Evolutionary conservation across 2,888 invertebrate genomes (phyloP), one percentile per base, ranked within the genome.

Genomic region (Epinotia brunnichana): DNA sequence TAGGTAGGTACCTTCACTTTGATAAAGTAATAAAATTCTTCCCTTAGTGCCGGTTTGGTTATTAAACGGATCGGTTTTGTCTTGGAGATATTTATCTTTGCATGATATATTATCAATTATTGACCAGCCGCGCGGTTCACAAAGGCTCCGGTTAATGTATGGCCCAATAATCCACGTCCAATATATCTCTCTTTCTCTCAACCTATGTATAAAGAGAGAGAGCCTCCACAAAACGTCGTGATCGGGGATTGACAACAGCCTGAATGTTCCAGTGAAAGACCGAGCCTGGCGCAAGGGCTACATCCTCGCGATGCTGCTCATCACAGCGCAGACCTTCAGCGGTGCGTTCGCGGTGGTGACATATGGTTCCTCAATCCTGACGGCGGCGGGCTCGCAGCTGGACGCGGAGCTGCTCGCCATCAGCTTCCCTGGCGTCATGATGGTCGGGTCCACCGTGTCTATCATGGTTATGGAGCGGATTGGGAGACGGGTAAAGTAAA

Each of bases 241-340:
- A 24, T 13, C 15, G 2, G 21, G 24, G 5, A 9, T 53, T 17
- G 15, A 44, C 44, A 41, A 19, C n/a, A 51, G 11, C 1, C 11
- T 2, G 24, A 17, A 29, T 48, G 13, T 82, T 83, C 21, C 76
- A 87, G 87, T 86, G 17, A 82, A 81, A 73, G 77, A 84, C 56
- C 81, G 77, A 41, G 77, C 80, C 1, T 87, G 87, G 87, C 79
- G 86, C 2, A 81, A 77, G 35, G 85, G 82, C 0, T 81, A 84
- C 17, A 9, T 80, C 0, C 73, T 82, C 3, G 81, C 84, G 75
- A 61, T 75, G 1, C 19, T 78, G 2, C 57, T 82, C 1, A 77
- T 82, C 56, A 4, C 78, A 0, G 73, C 70, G 0, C 84, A 83
- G 15, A 83, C 78, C 0, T 61, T 77, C 19, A 84, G 83, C 72